Percentiles rank a stretch among this genome's conserved stretches.
phyloP scores from a whole-genome alignment of 2,113 vertebrate species.

The Pelodiscus sinensis region DNA sequence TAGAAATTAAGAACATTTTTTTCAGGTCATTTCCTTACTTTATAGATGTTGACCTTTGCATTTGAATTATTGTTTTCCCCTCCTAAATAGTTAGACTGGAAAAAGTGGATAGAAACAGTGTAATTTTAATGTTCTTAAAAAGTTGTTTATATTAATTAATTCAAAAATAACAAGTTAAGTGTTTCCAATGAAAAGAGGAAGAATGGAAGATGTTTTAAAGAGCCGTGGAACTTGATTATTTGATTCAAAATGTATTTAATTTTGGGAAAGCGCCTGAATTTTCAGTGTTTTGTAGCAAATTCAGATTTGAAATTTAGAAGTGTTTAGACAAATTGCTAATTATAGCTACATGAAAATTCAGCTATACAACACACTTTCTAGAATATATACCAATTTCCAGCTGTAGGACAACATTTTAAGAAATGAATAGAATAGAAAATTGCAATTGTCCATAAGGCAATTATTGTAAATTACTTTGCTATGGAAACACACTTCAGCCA shows the following conservation, averaged over 20 bases:
- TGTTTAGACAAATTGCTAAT: slow-evolving; percentile 60
- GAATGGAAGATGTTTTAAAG: neutral
- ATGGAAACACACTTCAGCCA: slow-evolving; percentile 86
- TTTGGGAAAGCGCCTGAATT: slow-evolving; percentile 31
- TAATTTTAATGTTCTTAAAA: slow-evolving; percentile 8
- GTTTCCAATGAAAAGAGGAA: slow-evolving; percentile 32
- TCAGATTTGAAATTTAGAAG: slow-evolving; percentile 60
- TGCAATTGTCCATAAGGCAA: slow-evolving; percentile 81
- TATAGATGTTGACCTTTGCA: neutral
- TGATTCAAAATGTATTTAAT: neutral
- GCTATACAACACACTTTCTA: slow-evolving; percentile 71
- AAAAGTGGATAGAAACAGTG: slow-evolving; percentile 13
- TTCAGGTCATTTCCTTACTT: neutral
- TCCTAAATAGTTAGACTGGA: neutral
- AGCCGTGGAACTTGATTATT: neutral
- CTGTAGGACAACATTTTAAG: slow-evolving; percentile 81
- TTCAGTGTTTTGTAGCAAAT: slow-evolving; percentile 55
- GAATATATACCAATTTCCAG: slow-evolving; percentile 70
- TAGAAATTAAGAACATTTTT: neutral
- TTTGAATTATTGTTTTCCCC: neutral
- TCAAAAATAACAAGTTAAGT: slow-evolving; percentile 43
- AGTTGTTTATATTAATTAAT: slow-evolving; percentile 23
- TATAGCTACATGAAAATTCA: slow-evolving; percentile 62
- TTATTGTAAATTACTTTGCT: slow-evolving; percentile 87
- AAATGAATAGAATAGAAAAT: slow-evolving; percentile 83